phyloP scores from a whole-genome alignment of 2,797 vertebrate species.

The Psittacula echo region DNA sequence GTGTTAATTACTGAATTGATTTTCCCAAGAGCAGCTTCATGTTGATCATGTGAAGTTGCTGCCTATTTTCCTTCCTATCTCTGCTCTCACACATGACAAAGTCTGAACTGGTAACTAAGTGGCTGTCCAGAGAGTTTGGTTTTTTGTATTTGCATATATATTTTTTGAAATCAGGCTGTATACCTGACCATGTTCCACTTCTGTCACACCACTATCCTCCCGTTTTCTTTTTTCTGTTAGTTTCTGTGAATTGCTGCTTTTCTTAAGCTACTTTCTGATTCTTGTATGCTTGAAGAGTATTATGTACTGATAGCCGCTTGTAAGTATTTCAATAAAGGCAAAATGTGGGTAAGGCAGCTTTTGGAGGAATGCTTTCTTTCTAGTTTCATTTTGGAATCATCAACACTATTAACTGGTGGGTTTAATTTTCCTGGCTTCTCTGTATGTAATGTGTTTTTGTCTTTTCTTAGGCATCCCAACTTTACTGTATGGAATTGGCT shows the following conservation, averaged over 20 bases:
- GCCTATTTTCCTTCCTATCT: neutral
- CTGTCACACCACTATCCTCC: neutral
- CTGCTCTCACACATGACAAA: neutral
- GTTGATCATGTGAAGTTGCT: neutral
- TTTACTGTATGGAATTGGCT: conserved; percentile 93
- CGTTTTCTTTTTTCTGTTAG: neutral
- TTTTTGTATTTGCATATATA: neutral
- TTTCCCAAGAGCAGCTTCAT: neutral
- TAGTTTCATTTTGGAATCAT: neutral
- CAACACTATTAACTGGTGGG: too few relatives aligned
- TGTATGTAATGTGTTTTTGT: conserved; percentile 40
- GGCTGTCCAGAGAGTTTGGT: neutral
- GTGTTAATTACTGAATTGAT: neutral
- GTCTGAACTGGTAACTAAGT: neutral
- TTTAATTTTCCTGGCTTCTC: neutral
- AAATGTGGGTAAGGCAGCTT: neutral
- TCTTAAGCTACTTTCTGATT: neutral
- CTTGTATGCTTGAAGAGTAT: neutral
- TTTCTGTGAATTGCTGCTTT: neutral
- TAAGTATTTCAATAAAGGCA: neutral
- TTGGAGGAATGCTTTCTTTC: neutral
- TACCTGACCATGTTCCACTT: rapidly evolving
- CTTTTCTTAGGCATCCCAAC: conserved; percentile 90
- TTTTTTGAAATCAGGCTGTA: neutral
- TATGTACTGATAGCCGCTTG: neutral